Percentiles rank a stretch among this genome's conserved stretches.
These are phyloP conservation scores for Tapirus terrestris DNA, from an alignment of 2,113 vertebrate genomes.

Conservation along the genomic window DNA sequence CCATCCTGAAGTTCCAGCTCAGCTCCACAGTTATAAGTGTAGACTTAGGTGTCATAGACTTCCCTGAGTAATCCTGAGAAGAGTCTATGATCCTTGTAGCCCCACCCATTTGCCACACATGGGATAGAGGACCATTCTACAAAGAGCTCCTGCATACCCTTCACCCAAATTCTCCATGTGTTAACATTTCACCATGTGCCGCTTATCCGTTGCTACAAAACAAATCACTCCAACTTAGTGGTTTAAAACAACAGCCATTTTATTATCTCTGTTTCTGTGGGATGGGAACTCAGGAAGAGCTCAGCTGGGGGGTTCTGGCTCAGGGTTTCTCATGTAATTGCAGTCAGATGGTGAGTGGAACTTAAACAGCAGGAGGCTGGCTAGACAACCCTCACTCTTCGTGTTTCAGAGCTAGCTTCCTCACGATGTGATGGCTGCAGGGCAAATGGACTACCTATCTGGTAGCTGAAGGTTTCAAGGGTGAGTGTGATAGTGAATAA, in stretches of 20 bases:
- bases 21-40: neutral
- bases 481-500: neutral
- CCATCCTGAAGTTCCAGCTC: neutral
- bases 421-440: neutral
- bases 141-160: neutral
- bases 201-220: neutral
- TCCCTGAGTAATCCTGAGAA: neutral
- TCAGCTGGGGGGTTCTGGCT: neutral
- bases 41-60: neutral
- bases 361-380: neutral
- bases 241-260: neutral
- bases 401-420: neutral
- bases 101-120: neutral
- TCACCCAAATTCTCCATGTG: neutral
- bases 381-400: neutral
- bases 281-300: neutral
- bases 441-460: neutral
- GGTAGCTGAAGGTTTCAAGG: neutral
- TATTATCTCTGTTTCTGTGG: conserved; percentile 19
- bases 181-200: neutral
- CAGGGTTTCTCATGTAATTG: neutral
- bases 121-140: neutral
- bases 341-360: neutral
- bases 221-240: neutral
- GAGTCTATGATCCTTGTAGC: neutral